phyloP scores from a whole-genome alignment of 2,113 vertebrate species.

The Entomyzon cyanotis region DNA sequence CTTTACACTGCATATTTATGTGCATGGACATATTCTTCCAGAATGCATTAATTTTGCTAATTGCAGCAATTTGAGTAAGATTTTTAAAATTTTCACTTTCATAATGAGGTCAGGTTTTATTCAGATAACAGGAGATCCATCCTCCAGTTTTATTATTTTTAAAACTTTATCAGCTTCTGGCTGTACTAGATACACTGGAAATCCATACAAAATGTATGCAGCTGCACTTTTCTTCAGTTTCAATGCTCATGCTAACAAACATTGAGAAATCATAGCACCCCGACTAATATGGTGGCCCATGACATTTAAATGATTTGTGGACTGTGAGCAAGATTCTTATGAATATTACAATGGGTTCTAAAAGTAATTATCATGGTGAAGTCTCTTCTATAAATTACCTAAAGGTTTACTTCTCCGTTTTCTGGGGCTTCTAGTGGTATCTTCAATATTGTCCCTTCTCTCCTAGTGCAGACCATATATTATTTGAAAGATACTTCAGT shows the following conservation, averaged over 20 bases:
- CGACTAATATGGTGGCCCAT: neutral
- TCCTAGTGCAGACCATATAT: neutral
- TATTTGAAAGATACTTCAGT: neutral
- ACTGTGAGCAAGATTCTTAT: neutral
- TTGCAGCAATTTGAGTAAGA: neutral
- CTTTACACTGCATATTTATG: neutral
- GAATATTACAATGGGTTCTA: neutral
- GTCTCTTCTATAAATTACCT: neutral
- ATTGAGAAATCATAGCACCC: neutral
- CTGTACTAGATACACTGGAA: neutral
- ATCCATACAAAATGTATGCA: neutral
- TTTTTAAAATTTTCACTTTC: neutral
- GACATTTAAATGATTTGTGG: neutral
- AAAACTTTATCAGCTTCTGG: neutral
- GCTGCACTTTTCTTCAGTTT: neutral
- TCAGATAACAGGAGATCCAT: neutral
- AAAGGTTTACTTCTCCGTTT: neutral
- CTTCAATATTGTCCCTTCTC: neutral
- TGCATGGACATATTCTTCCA: neutral
- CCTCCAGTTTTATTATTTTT: neutral
- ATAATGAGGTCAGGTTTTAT: neutral
- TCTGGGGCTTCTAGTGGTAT: neutral
- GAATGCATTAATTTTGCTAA: neutral
- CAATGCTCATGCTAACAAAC: neutral
- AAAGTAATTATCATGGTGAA: neutral